Percentiles rank a stretch among this genome's conserved stretches.
Conservation (phyloP, 2,888 invertebrate genomes). For the Thysanoteuthis rhombus region DNA sequence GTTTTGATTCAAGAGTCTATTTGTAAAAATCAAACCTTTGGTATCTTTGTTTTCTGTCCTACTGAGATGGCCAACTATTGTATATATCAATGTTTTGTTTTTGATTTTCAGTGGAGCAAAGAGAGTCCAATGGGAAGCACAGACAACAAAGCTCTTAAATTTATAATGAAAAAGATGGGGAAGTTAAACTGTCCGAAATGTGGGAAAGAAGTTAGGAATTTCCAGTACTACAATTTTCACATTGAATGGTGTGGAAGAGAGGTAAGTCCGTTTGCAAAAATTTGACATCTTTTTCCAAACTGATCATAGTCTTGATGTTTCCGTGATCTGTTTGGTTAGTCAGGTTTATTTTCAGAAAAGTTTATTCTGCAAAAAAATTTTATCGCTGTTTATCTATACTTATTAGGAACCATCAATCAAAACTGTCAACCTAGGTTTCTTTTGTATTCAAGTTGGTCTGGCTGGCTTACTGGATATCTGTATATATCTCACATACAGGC, state of each 20-base stretch:
- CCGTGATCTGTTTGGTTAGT: no score
- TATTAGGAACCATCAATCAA: no score
- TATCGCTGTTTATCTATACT: no score
- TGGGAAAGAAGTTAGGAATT: conserved; percentile 42
- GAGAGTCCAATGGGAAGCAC: conserved; percentile 42
- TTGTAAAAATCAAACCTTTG: no score
- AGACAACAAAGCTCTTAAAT: conserved; percentile 36
- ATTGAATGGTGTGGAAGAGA: conserved; percentile 51
- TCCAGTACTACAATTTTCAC: conserved; percentile 44
- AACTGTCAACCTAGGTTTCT: no score
- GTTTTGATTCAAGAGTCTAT: no score
- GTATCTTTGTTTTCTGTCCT: no score
- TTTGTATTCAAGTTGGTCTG: no score
- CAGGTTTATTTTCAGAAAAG: no score
- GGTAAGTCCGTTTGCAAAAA: conserved; percentile 36
- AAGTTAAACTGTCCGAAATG: conserved; percentile 45
- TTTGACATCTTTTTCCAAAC: not conserved
- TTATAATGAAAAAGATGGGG: conserved; percentile 41
- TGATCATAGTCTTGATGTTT: not conserved
- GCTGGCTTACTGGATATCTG: no score
- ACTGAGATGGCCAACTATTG: not conserved
- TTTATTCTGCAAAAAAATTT: no score
- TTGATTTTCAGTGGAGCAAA: conserved; percentile 42
- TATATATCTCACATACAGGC: no score
- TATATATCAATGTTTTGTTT: not conserved